Evolutionary conservation across 2,113 vertebrate genomes (phyloP), one percentile per base, ranked within the genome.

Genomic region (Zootoca vivipara): DNA sequence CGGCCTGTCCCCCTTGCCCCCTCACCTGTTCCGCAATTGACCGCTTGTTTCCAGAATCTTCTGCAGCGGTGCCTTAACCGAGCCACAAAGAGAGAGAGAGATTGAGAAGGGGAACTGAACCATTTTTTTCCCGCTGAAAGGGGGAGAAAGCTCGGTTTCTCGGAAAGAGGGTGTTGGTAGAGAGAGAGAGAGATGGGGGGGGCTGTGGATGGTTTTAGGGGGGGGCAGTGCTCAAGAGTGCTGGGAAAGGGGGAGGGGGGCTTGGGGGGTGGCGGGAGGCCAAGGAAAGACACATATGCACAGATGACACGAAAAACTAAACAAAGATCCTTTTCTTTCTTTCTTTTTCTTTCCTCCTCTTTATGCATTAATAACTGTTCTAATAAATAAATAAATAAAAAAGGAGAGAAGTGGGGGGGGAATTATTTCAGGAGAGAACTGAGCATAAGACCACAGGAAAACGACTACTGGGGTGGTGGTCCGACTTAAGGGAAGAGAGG

Each of bases 231-330:
- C 30, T 35, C 7, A 12, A 38, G 1, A 46, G 82, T 4, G 2
- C 28, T 42, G 82, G 40, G 24, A 62, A 28, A 1, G 58, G 26
- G 42, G 2, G 73, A 40, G 82, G 81, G 82, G 18, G 7, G 10
- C 67, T 28, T 22, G 38, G 30, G 38, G 13, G 40, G 20, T 16
- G 13, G n/a, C 58, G 81, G 58, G 64, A 52, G 79, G 80, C 83
- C 82, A 52, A 95, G 82, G 65, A 84, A 70, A 77, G 91, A 83
- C 82, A 95, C 92, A 94, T 91, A 97, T 97, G 98, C 98, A 98
- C 97, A 98, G 96, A 98, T 96, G 97, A 98, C 97, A 98, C 97
- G 96, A 97, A 95, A 96, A 95, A 96, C 95, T 95, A 96, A 87
- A 82, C 92, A 95, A 94, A 93, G 33, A 96, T 97, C 95, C 95